Evolutionary conservation across 2,888 invertebrate genomes (phyloP), one percentile per base, ranked within the genome.

Genomic region (Mimas tiliae): DNA sequence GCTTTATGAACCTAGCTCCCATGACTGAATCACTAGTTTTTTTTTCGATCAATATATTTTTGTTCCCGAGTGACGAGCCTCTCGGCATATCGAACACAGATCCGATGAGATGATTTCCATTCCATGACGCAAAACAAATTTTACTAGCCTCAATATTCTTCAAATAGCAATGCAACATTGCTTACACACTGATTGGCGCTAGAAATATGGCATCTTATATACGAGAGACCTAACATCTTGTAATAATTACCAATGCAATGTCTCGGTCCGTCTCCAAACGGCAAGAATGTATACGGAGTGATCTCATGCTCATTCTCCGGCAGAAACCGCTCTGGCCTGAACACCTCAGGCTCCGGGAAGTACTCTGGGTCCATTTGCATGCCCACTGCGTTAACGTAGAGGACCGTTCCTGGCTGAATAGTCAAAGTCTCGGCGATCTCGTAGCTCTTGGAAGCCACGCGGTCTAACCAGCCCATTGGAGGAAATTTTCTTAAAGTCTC

Each of bases 191-290:
- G n/a, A n/a, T 27, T 27, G 27, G 27, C 27, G 27, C 27, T 27
- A 27, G 27, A 27, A 27, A 27, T 27, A 27, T 3, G 4, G 4
- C 27, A 27, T 4, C 4, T 1, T 4, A 27, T 27, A 27, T n/a
- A n/a, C n/a, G n/a, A 27, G 27, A 27, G 27, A 27, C 27, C 27
- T 27, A 27, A 27, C 27, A n/a, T n/a, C n/a, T n/a, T n/a, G n/a
- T n/a, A 27, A 27, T 27, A 27, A 27, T 58, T 71, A 84, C 95
- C 95, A 66, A 95, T 94, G 71, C 95, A 95, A 73, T 87, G 93
- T 63, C 95, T 88, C 0, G 94, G 95, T 7, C 95, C 95, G 0
- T 87, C 68, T 1, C 94, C 94, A 68, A 95, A 95, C 0, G 94
- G 94, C 65, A 91, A 63, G 67, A 89, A 94, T 6, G 76, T 74